Conservation (phyloP, 2,113 vertebrate genomes). For the Phyllostomus hastatus region DNA sequence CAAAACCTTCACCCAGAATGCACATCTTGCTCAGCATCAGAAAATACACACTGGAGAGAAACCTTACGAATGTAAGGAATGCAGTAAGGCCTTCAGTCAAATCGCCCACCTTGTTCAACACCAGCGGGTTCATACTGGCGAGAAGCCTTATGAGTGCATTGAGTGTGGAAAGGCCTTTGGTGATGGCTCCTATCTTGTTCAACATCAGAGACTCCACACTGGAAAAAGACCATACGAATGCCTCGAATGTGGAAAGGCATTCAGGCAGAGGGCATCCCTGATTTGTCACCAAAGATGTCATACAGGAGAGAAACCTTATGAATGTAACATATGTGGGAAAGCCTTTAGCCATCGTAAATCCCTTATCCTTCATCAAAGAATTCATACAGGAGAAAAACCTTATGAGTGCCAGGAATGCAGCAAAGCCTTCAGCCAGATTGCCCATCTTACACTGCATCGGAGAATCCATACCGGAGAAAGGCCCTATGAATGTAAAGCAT, state of each 20-base stretch:
- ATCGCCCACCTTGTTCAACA: constrained; percentile 61
- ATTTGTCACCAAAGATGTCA: constrained; percentile 70
- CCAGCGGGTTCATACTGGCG: constrained; percentile 59
- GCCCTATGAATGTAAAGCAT: constrained; percentile 30
- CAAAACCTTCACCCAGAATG: constrained; percentile 61
- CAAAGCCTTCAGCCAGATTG: constrained; percentile 59
- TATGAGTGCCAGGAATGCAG: constrained; percentile 53
- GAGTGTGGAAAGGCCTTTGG: constrained; percentile 73
- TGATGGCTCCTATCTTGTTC: constrained; percentile 53
- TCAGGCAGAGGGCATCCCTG: constrained; percentile 69
- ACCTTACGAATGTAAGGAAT: constrained; percentile 55
- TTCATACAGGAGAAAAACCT: constrained; percentile 56
- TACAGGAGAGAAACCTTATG: constrained; percentile 66
- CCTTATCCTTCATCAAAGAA: constrained; percentile 43
- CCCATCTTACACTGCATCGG: constrained; percentile 45
- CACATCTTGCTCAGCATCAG: constrained; percentile 58
- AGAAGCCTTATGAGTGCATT: constrained; percentile 55
- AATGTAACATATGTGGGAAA: constrained; percentile 63
- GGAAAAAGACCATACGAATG: constrained; percentile 66
- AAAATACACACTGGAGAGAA: constrained; percentile 61
- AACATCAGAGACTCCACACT: constrained; percentile 68
- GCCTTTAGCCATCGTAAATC: constrained; percentile 64
- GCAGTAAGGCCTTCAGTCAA: constrained; percentile 61
- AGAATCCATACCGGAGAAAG: constrained; percentile 66
- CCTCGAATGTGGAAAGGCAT: constrained; percentile 65